A percentile compares a stretch with the other conserved stretches of the same genome.
Evolutionary conservation across 2,113 vertebrate genomes (phyloP).

Genomic region (Origma solitaria): DNA sequence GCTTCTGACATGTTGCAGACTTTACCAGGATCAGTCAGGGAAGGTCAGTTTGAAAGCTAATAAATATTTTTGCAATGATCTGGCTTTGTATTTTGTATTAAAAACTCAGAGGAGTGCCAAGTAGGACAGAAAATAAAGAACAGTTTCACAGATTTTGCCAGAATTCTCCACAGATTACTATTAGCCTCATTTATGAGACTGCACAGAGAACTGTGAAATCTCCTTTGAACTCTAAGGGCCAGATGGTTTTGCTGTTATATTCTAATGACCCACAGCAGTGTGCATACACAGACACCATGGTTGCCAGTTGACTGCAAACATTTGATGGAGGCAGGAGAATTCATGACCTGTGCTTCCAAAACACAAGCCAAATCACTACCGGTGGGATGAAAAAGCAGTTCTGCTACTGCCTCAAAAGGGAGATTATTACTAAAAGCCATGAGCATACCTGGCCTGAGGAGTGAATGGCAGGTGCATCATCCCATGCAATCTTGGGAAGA

Average conservation of each 20-base stretch:
- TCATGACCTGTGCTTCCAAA: constrained; percentile 20
- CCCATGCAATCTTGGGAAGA: background rate
- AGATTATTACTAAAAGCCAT: background rate
- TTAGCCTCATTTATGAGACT: constrained; percentile 62
- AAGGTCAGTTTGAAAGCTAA: constrained; percentile 51
- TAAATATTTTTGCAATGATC: constrained; percentile 59
- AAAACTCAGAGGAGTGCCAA: constrained; percentile 31
- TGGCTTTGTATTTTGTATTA: constrained; percentile 51
- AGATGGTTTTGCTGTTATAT: constrained; percentile 67
- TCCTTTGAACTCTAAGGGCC: constrained; percentile 60
- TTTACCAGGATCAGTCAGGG: constrained; percentile 12
- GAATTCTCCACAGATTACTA: constrained; percentile 52
- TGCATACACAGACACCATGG: background rate
- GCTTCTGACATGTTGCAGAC: background rate
- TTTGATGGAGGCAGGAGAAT: background rate
- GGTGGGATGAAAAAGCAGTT: background rate
- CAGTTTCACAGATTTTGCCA: constrained; percentile 64
- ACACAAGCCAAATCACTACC: background rate
- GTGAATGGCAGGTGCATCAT: accelerated
- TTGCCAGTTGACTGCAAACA: constrained; percentile 46
- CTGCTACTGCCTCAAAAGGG: background rate
- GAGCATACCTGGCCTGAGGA: background rate
- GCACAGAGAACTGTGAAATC: constrained; percentile 56
- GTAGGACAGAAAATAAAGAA: constrained; percentile 50
- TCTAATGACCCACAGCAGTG: constrained; percentile 51